These are phyloP conservation scores for Macrotus californicus DNA, from an alignment of 2,113 vertebrate genomes.

Conservation along the genomic window DNA sequence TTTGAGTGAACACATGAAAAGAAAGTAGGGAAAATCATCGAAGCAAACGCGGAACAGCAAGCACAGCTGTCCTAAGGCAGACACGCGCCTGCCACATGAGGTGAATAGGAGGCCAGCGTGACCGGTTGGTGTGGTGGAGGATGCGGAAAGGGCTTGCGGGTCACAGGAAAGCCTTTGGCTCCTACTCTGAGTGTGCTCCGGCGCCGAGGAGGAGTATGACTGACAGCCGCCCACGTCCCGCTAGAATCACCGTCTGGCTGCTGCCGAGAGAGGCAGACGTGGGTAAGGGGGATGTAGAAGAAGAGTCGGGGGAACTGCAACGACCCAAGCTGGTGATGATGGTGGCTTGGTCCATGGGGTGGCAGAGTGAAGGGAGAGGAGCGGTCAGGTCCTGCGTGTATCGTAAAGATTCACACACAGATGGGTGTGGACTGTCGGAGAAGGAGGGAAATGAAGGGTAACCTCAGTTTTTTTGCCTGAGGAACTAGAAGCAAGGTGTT, in stretches of 20 bases:
- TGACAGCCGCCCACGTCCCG: not conserved
- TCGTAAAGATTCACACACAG: not conserved
- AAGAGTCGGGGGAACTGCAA: no score
- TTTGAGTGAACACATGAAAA: not conserved
- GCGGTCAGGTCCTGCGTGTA: not conserved
- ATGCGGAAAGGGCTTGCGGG: no score
- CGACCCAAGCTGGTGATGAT: not conserved
- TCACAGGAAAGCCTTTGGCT: not conserved
- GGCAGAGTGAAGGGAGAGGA: not conserved
- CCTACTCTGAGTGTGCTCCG: not conserved
- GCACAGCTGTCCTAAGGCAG: not conserved
- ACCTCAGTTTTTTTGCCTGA: not conserved
- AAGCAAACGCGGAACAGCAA: not conserved
- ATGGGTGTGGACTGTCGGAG: not conserved
- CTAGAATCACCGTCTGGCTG: not conserved
- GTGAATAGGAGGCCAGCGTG: not conserved
- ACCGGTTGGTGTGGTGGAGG: rapidly evolving
- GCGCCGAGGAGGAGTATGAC: not conserved
- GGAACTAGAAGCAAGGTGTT: not conserved
- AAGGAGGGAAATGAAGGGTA: not conserved
- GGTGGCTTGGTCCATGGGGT: not conserved
- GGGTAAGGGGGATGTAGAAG: not conserved
- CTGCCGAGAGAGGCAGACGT: not conserved
- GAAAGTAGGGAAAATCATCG: not conserved
- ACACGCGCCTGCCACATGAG: not conserved